These are phyloP conservation scores for Callithrix jacchus DNA, from an alignment of 2,113 vertebrate genomes.

Conservation along the genomic window DNA sequence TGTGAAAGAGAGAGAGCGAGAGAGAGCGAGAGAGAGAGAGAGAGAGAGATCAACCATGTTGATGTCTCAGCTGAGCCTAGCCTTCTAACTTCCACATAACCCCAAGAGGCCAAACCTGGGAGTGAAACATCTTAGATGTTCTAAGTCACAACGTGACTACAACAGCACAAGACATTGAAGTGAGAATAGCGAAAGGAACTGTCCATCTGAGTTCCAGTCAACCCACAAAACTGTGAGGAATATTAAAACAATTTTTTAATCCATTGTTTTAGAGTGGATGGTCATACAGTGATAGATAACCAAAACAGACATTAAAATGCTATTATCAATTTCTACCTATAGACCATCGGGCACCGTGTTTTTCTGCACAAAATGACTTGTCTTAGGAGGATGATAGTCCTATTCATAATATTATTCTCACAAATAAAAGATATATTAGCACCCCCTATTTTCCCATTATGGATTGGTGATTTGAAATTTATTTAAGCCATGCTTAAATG, in stretches of 20 bases:
- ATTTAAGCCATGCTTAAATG: not conserved
- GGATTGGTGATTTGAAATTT: conserved; percentile 21
- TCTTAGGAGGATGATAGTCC: not conserved
- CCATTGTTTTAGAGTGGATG: not conserved
- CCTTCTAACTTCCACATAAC: not conserved
- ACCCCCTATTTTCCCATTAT: conserved; percentile 6
- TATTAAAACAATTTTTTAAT: not conserved
- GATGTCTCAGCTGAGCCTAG: not conserved
- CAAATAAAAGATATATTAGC: not conserved
- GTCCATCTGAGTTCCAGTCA: not conserved
- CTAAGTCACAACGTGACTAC: not conserved
- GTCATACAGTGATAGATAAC: not conserved
- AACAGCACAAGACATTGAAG: not conserved
- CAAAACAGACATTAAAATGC: not conserved
- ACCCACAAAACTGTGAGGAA: not conserved
- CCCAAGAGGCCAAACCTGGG: not conserved
- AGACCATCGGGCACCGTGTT: not conserved
- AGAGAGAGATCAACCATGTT: not conserved
- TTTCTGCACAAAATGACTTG: not conserved
- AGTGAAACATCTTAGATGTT: not conserved
- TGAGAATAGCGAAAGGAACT: not conserved
- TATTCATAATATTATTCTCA: conserved; percentile 28
- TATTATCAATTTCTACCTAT: not conserved
- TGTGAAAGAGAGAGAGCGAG: no score
- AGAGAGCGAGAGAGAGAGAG: not conserved